Conservation (phyloP, 2,888 invertebrate genomes). For the Euphydryas editha region DNA sequence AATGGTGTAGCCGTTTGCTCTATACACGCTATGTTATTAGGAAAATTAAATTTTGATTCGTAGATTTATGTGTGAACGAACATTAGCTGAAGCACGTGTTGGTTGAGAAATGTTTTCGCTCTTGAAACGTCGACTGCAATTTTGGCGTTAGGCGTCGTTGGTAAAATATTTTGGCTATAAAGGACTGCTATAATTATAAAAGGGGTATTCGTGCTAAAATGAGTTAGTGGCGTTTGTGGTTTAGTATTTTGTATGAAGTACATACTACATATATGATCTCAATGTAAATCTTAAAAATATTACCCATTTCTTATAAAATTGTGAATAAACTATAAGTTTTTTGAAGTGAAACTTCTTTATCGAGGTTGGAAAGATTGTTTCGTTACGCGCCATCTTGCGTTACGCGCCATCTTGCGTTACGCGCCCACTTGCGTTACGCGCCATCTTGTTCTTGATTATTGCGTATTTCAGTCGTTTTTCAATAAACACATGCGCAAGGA, state of each 20-base stretch:
- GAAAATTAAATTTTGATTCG: constrained; percentile 41
- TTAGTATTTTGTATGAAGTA: neutral
- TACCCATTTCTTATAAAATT: no score
- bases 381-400: no score
- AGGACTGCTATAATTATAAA: constrained; percentile 19
- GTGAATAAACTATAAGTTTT: no score
- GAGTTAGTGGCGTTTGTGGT: constrained; percentile 2
- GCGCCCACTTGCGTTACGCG: no score
- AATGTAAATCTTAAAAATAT: no score
- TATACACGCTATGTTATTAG: constrained; percentile 13
- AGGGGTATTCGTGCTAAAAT: neutral
- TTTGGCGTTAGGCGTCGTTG: constrained; percentile 21
- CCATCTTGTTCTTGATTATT: no score
- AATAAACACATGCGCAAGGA: no score
- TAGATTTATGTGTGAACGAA: constrained; percentile 37
- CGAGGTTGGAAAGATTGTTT: no score
- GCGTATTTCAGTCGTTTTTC: no score
- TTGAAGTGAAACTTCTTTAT: no score
- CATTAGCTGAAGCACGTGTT: constrained; percentile 38
- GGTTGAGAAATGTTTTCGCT: constrained; percentile 37
- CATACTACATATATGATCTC: no score
- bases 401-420: no score
- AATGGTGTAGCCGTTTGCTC: constrained; percentile 9
- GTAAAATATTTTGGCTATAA: constrained; percentile 26
- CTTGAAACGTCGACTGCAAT: constrained; percentile 31